Percentiles rank a stretch among this genome's conserved stretches.
Conservation (phyloP, 2,113 vertebrate species). For the Chloroceryle aenea region DNA sequence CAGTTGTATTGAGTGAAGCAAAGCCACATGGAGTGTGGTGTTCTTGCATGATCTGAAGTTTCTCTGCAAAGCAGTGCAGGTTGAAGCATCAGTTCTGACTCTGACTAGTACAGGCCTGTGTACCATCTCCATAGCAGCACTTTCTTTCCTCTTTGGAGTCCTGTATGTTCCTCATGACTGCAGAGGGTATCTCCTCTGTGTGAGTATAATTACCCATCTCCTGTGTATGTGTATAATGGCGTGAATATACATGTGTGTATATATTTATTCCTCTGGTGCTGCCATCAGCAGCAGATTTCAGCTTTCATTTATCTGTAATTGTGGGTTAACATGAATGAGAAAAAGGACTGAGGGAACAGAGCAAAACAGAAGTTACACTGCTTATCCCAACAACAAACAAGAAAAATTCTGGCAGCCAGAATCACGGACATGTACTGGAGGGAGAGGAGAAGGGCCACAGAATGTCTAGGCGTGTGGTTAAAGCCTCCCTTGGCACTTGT, state of each 20-base stretch:
- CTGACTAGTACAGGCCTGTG: not conserved
- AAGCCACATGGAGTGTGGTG: not conserved
- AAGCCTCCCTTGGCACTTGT: not conserved
- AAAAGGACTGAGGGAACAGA: not conserved
- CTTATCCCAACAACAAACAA: not conserved
- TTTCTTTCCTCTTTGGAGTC: not conserved
- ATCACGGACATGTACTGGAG: not conserved
- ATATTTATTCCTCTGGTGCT: not conserved
- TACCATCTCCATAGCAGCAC: not conserved
- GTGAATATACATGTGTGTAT: too few relatives aligned
- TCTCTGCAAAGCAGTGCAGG: not conserved
- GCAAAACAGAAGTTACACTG: not conserved
- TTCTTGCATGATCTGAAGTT: not conserved
- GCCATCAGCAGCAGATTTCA: not conserved
- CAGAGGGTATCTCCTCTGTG: accelerated
- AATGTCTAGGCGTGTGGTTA: not conserved
- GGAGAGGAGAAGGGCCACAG: not conserved
- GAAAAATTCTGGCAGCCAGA: not conserved
- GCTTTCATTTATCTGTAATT: not conserved
- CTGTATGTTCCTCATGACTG: not conserved
- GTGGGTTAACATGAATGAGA: not conserved
- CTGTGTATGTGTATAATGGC: too few relatives aligned
- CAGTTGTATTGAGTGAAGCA: accelerated
- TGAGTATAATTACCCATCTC: too few relatives aligned
- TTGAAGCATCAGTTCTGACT: not conserved